Evolutionary conservation across 2,888 invertebrate species (phyloP).

Genomic region (Furcula furcula): DNA sequence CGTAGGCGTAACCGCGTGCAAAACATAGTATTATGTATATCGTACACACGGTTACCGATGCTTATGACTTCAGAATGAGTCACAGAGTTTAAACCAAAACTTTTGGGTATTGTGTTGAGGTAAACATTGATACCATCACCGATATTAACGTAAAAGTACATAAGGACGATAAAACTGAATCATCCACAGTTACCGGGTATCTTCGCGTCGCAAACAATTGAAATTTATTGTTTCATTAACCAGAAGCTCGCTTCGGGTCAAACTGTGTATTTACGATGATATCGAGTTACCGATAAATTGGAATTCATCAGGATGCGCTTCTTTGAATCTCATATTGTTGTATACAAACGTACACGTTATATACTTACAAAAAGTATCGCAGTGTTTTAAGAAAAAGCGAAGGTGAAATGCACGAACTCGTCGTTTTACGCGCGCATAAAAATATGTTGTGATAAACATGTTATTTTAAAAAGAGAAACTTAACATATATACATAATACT

Average conservation of each 20-base stretch:
- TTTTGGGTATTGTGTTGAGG: slow-evolving; percentile 30
- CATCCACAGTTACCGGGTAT: slow-evolving; percentile 31
- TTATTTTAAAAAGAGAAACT: no score
- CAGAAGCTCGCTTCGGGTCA: slow-evolving; percentile 42
- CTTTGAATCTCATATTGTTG: not conserved
- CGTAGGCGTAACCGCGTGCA: slow-evolving; percentile 1
- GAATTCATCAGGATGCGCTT: slow-evolving; percentile 32
- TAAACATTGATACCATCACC: slow-evolving; percentile 48
- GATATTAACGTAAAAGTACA: slow-evolving; percentile 22
- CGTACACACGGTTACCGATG: slow-evolving; percentile 21
- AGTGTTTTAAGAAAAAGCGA: no score
- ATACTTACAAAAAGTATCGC: no score
- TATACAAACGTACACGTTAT: no score
- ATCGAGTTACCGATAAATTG: slow-evolving; percentile 44
- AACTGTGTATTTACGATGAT: slow-evolving; percentile 45
- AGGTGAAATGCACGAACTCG: no score
- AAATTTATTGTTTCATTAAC: slow-evolving; percentile 59
- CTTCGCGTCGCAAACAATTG: slow-evolving; percentile 52
- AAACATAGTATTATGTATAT: slow-evolving; percentile 30
- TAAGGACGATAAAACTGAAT: slow-evolving; percentile 40
- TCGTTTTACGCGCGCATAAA: no score
- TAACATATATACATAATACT: no score
- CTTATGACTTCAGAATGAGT: slow-evolving; percentile 53
- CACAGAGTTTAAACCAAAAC: slow-evolving; percentile 46
- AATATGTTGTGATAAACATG: no score